phyloP scores from a whole-genome alignment of 2,797 vertebrate genomes.

The Leptatherina wallacei region DNA sequence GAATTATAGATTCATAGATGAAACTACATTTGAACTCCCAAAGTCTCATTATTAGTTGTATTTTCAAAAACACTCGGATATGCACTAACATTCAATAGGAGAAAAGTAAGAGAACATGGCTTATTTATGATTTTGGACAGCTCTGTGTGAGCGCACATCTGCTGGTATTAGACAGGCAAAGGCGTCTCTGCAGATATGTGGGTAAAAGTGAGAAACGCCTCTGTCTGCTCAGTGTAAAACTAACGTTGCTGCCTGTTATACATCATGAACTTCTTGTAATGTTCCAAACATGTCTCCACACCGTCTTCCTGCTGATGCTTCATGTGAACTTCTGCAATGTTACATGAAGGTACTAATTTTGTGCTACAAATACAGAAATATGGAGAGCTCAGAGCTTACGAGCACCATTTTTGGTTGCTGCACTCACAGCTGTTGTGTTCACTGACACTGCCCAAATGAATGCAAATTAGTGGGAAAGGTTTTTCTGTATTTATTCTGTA shows the following conservation, averaged over 20 bases:
- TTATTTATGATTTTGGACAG: background rate
- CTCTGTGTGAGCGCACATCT: background rate
- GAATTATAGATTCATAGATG: background rate
- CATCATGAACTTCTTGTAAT: background rate
- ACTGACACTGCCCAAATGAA: no score
- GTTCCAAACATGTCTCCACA: no score
- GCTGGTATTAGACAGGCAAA: background rate
- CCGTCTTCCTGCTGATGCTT: background rate
- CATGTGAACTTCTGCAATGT: background rate
- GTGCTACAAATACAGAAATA: background rate
- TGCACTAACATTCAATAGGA: background rate
- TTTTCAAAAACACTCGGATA: background rate
- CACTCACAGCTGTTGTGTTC: background rate
- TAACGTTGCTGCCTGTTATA: background rate
- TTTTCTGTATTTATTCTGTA: no score
- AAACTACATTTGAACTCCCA: background rate
- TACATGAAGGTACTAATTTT: background rate
- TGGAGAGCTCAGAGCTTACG: background rate
- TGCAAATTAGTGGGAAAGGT: no score
- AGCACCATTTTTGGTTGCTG: background rate
- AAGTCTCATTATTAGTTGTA: background rate
- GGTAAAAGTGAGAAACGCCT: background rate
- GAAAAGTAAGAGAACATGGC: background rate
- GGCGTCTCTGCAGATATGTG: no score
- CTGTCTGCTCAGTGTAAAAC: background rate